Evolutionary conservation across 2,797 vertebrate genomes (phyloP), one percentile per base, ranked within the genome.

Genomic region (Epinephelus malabaricus): DNA sequence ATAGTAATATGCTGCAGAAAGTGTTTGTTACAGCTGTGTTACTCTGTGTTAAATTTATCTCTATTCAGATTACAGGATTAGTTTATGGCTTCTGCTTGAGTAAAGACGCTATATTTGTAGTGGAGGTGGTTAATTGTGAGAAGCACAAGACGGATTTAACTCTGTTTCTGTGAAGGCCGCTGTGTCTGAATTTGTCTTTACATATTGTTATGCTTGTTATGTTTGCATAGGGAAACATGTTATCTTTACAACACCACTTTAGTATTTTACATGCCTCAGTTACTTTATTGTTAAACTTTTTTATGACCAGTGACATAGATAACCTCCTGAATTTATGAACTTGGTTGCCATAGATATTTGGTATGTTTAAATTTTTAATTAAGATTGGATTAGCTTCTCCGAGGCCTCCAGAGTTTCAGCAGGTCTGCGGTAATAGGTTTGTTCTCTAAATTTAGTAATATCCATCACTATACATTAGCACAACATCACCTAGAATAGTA

Each of bases 11-110:
- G 14, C 3, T 34, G 7, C 25, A 53, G n/a, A 59, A 56, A 51
- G 53, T 72, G 12, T 62, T 34, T 3, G 9, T 61, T 47, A 18
- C 15, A 45, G n/a, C 18, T 21, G 21, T 21, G 21, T 21, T 21
- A 47, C 30, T 43, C 58, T 34, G 19, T 19, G 30, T 30, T 59
- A 68, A 67, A 50, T 56, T 10, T 59, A 54, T 49, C 6, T 46
- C 17, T 60, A 3, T 12, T 63, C n/a, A 60, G 21, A 45, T 69
- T 49, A 65, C 50, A 71, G 51, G 68, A 62, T 69, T 58, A 67
- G n/a, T 66, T 19, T 34, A 40, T 71, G 14, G 38, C 49, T 60
- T 73, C 67, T 78, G 50, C 76, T 38, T 66, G 3, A 15, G 15
- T 58, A 50, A 67, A 54, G 4, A 62, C 18, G 68, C 69, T 79